These are phyloP conservation scores for Scrobipalpa costella DNA, from an alignment of 2,888 invertebrate species.

Conservation along the genomic window DNA sequence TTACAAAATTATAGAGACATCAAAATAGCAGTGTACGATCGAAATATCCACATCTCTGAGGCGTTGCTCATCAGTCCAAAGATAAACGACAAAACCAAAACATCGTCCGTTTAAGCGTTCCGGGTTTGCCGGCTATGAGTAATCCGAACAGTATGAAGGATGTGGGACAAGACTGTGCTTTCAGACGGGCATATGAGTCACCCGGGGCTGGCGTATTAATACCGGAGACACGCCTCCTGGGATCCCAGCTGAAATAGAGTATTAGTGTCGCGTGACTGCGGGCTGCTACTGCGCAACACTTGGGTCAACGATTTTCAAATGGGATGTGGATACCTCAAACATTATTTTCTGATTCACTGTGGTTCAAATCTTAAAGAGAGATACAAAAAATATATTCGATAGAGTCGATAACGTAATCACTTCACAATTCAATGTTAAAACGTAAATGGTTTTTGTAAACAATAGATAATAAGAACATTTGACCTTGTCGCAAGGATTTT, in stretches of 20 bases:
- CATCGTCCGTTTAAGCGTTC: constrained; percentile 53
- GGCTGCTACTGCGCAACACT: constrained; percentile 56
- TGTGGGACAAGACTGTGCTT: constrained; percentile 76
- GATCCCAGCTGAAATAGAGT: constrained; percentile 71
- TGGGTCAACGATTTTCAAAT: constrained; percentile 48
- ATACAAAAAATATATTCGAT: not conserved
- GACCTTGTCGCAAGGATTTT: constrained; percentile 42
- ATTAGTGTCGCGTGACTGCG: constrained; percentile 71
- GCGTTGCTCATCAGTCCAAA: constrained; percentile 19
- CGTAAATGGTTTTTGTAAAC: constrained; percentile 12
- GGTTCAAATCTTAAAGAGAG: not conserved
- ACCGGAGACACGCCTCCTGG: constrained; percentile 79
- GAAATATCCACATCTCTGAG: constrained; percentile 15
- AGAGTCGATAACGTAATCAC: not conserved
- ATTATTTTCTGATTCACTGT: not conserved
- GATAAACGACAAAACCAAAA: constrained; percentile 30
- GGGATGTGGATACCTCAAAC: not conserved
- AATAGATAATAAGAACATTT: constrained; percentile 12
- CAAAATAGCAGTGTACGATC: constrained; percentile 7
- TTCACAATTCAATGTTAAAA: not conserved
- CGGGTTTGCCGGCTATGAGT: constrained; percentile 75
- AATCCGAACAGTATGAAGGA: constrained; percentile 72
- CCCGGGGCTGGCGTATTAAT: constrained; percentile 67
- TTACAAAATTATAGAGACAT: not conserved
- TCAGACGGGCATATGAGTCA: constrained; percentile 75